Percentiles rank a stretch among this genome's conserved stretches.
phyloP scores from a whole-genome alignment of 2,113 vertebrate genomes.

The Tetraodon nigroviridis region DNA sequence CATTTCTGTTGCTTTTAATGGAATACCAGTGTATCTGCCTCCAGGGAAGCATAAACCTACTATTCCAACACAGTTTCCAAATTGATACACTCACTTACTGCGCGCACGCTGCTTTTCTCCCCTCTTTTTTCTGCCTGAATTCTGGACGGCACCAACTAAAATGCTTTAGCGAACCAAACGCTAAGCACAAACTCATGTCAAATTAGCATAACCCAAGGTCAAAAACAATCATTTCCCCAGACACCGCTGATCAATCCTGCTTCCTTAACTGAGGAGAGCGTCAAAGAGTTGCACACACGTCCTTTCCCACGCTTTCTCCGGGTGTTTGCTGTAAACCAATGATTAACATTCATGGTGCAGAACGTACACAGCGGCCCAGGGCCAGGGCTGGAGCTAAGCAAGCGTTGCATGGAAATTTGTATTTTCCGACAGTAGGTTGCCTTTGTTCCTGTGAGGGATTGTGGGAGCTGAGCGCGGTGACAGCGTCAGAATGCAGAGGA shows the following conservation, averaged over 20 bases:
- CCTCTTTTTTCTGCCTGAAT: slow-evolving; percentile 17
- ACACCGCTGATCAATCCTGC: slow-evolving; percentile 40
- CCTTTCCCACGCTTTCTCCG: slow-evolving; percentile 34
- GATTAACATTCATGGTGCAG: slow-evolving; percentile 61
- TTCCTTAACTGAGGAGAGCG: slow-evolving; percentile 35
- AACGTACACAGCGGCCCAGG: slow-evolving; percentile 16
- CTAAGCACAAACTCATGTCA: slow-evolving; percentile 49
- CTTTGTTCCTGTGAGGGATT: slow-evolving; percentile 43
- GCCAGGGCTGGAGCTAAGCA: slow-evolving; percentile 41
- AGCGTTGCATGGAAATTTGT: slow-evolving; percentile 53
- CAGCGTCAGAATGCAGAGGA: slow-evolving; percentile 25
- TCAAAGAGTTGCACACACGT: slow-evolving; percentile 11
- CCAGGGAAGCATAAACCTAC: slow-evolving; percentile 50
- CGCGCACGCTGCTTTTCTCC: slow-evolving; percentile 27
- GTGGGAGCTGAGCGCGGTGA: slow-evolving; percentile 7
- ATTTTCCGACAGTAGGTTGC: slow-evolving; percentile 34
- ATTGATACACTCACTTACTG: slow-evolving; percentile 48
- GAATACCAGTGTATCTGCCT: slow-evolving; percentile 52
- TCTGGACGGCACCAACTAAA: neutral
- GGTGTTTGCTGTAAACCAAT: slow-evolving; percentile 38
- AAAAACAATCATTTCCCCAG: slow-evolving; percentile 43
- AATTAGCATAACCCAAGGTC: slow-evolving; percentile 62
- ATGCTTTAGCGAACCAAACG: slow-evolving; percentile 17
- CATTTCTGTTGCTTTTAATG: slow-evolving; percentile 59
- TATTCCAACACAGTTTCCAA: slow-evolving; percentile 45